A percentile compares a stretch with the other conserved stretches of the same genome.
Evolutionary conservation across 35 echinoderm and acorn worm genomes (phyloP).

Genomic region (Chiridota heheva): DNA sequence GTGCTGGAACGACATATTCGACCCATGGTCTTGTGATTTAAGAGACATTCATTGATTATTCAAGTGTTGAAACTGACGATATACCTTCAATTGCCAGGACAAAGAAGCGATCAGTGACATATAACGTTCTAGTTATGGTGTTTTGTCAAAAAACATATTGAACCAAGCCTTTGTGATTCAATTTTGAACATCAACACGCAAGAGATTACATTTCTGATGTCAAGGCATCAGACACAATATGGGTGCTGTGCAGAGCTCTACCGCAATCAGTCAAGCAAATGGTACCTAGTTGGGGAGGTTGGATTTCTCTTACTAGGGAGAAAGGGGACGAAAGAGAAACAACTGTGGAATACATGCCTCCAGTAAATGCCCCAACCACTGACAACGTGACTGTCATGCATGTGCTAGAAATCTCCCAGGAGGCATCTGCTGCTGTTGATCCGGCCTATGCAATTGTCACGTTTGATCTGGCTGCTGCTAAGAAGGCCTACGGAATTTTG

Average conservation of each 20-base stretch:
- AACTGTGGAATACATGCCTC: constrained; percentile 40
- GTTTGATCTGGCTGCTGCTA: constrained; percentile 57
- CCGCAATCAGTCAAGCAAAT: background rate
- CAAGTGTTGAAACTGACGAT: constrained; percentile 10
- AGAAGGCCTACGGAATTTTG: constrained; percentile 59
- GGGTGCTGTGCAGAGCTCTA: constrained; percentile 8
- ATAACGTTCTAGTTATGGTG: constrained; percentile 48
- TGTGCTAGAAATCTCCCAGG: constrained; percentile 49
- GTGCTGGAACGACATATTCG: constrained; percentile 55
- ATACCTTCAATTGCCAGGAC: constrained; percentile 10
- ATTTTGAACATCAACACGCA: constrained; percentile 8
- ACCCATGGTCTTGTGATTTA: constrained; percentile 52
- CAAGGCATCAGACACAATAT: too few species aligned
- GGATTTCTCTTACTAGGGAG: constrained; percentile 24
- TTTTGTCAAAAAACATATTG: constrained; percentile 55
- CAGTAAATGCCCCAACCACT: constrained; percentile 54
- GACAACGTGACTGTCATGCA: constrained; percentile 60
- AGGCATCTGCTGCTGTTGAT: constrained; percentile 52
- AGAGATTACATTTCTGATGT: constrained; percentile 21
- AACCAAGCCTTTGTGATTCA: constrained; percentile 39
- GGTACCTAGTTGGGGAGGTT: constrained; percentile 15
- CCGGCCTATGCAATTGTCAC: constrained; percentile 43
- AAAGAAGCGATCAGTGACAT: constrained; percentile 44
- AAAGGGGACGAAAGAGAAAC: constrained; percentile 2
- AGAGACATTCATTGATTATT: constrained; percentile 5